Percentiles rank a stretch among this genome's conserved stretches.
These are phyloP conservation scores for Avahi laniger DNA, from an alignment of 2,797 vertebrate species.

Conservation along the genomic window DNA sequence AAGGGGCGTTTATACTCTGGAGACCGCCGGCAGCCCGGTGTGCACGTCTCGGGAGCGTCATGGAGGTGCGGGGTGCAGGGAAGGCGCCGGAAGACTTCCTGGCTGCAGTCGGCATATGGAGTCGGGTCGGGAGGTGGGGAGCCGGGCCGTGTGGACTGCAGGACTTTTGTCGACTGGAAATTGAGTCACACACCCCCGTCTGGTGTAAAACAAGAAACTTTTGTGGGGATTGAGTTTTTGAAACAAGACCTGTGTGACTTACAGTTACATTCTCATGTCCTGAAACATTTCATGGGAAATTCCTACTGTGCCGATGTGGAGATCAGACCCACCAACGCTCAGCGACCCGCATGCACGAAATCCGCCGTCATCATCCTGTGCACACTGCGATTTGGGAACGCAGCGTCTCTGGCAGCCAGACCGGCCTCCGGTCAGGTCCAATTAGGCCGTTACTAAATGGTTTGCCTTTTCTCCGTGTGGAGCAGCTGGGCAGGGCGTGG, in stretches of 20 bases:
- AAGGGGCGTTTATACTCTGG: too few relatives aligned
- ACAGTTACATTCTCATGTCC: background rate
- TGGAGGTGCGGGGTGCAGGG: too few relatives aligned
- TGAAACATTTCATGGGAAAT: background rate
- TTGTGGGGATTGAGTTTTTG: background rate
- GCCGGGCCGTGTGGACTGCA: background rate
- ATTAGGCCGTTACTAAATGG: background rate
- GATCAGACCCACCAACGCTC: background rate
- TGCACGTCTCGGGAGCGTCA: too few relatives aligned
- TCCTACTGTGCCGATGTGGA: background rate
- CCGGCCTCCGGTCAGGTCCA: background rate
- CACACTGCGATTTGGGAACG: background rate
- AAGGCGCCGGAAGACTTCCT: too few relatives aligned
- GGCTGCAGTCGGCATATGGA: too few relatives aligned
- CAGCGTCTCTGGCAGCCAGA: background rate
- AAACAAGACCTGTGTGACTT: background rate
- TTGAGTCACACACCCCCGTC: background rate
- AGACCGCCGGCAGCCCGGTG: too few relatives aligned
- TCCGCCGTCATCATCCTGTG: background rate
- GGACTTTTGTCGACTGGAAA: background rate
- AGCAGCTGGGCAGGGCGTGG: background rate
- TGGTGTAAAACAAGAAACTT: background rate
- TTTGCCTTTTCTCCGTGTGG: background rate
- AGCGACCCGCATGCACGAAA: background rate
- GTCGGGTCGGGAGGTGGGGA: accelerated